Evolutionary conservation across 2,888 invertebrate genomes (phyloP), one percentile per base, ranked within the genome.

Genomic region (Digitonthophagus gazella): DNA sequence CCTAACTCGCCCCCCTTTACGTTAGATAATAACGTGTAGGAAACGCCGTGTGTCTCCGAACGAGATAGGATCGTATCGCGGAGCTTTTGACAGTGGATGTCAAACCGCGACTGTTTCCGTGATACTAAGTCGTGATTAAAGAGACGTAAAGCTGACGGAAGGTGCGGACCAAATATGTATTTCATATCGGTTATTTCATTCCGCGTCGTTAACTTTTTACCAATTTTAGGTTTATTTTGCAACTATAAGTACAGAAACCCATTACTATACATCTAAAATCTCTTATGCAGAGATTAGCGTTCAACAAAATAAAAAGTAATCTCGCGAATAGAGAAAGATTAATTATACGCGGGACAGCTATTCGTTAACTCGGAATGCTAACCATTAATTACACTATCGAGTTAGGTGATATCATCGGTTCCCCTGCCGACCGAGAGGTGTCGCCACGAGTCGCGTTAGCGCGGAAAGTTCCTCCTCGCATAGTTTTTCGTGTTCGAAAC

Each of bases 341-440:
- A n/a, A n/a, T n/a, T n/a, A n/a, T n/a, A n/a, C n/a, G n/a, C n/a
- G n/a, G n/a, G n/a, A n/a, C n/a, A n/a, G n/a, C n/a, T n/a, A n/a
- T n/a, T n/a, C n/a, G n/a, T 3, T 14, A 58, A 58, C 6, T 15
- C 15, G 18, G 11, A 16, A 58, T 16, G 11, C 18, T 16, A 16
- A 18, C 11, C 11, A 58, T 15, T 18, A 58, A 58, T 15, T 16
- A 18, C 15, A 14, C n/a, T 58, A 44, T 44, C 3, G 15, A 16
- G 63, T 14, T 44, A 58, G 56, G 14, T 20, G 58, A 64, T 65
- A 68, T 65, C 65, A 68, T 22, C 44, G 22, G 18, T 68, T 68
- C 58, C 28, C 58, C 68, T 65, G 56, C 65, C 3, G 44, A 58
- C 54, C 65, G 65, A 14, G 57, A 68, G 68, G 58, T 68, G 68